Base-by-base conservation (phyloP, 2,888 invertebrate species). In the Gasteruption jaculator region DNA sequence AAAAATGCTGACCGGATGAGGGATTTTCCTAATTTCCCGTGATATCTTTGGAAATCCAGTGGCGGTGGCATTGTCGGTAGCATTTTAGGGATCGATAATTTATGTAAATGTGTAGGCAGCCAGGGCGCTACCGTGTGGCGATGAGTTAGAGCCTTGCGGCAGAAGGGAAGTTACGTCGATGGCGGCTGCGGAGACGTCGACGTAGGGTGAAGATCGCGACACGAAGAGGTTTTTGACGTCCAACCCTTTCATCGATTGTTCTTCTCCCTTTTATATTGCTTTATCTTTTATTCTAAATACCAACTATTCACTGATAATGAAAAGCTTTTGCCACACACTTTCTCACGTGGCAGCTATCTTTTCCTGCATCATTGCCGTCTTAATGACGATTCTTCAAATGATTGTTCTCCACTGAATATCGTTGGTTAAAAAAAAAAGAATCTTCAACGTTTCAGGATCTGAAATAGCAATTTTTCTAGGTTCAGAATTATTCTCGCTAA, bases 101-200 rank as follows among this genome's bases (percentile, higher is more conserved):
- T 68, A 70, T 70, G 69, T 65, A 70, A 70, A 70, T 70, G 69
- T 68, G 68, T 67, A 69, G 62, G 63, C 61, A 62, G 65, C 65
- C 63, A 66, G 68, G 68, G 66, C 61, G 67, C 66, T 65, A 65
- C 63, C 65, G 67, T 66, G 68, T 68, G 69, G 65, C 67, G 62
- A 65, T 68, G 69, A 68, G 68, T 68, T 68, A 68, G 61, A 61
- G 65, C 61, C 56, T 51, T 52, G 50, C 45, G 60, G 54, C 57
- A 51, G 48, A 52, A 48, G 45, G 52, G 48, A 50, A 36, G 47
- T 26, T 36, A 52, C 49, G 43, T 45, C 49, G 47, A 48, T 45
- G 58, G 48, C 50, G 50, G 48, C 48, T 48, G 50, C 52, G 52
- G 49, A 49, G 35, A 29, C 26, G 39, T 52, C 54, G 56, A 53